Percentiles rank a stretch among this genome's conserved stretches.
These are phyloP conservation scores for Hapalemur alaotrensis DNA, from an alignment of 2,797 vertebrate genomes.

Conservation along the genomic window DNA sequence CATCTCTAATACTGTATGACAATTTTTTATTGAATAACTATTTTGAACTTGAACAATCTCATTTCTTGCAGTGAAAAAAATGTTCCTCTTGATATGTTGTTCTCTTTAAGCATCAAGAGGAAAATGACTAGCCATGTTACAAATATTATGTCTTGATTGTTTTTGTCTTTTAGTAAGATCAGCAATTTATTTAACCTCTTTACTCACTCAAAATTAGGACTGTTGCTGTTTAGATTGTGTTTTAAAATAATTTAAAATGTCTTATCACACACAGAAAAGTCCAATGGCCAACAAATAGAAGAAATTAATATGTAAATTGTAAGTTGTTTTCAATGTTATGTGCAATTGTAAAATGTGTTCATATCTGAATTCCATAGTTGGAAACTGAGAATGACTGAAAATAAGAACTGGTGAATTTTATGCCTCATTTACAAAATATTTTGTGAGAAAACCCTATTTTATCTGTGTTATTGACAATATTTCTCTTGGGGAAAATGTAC, in stretches of 20 bases:
- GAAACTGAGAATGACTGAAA: background rate
- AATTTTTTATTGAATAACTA: background rate
- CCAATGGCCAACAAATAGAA: background rate
- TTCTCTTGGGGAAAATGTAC: background rate
- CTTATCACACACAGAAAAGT: background rate
- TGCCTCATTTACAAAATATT: background rate
- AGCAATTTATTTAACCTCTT: background rate
- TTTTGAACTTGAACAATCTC: background rate
- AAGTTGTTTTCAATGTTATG: background rate
- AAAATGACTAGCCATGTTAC: background rate
- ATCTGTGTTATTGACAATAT: background rate
- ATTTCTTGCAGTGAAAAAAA: background rate
- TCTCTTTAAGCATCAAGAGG: background rate
- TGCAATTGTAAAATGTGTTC: background rate
- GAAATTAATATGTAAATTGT: background rate
- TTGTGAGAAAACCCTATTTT: background rate
- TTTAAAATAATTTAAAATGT: conserved; percentile 7
- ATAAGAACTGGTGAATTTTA: background rate
- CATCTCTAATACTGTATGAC: background rate
- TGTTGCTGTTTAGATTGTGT: background rate
- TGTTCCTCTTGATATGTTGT: background rate
- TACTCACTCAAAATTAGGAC: background rate
- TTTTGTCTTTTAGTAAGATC: background rate
- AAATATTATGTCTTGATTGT: background rate
- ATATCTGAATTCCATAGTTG: background rate